phyloP scores from a whole-genome alignment of 2,888 invertebrate species.

The Selenia dentaria region DNA sequence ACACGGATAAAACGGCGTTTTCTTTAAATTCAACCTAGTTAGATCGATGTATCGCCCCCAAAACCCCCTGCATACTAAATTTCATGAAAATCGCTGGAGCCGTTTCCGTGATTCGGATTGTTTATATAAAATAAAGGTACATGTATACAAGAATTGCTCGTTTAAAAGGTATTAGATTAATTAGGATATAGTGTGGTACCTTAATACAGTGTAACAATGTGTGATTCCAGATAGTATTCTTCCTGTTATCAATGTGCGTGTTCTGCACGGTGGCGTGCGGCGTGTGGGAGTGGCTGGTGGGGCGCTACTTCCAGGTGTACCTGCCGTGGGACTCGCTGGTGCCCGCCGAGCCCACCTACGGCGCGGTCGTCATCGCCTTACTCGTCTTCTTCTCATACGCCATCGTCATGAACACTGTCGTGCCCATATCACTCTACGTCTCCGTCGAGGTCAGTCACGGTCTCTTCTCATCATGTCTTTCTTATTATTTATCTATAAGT shows the following conservation, averaged over 20 bases:
- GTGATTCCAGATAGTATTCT: conserved; percentile 95
- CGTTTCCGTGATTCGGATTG: too few relatives aligned
- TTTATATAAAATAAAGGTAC: too few relatives aligned
- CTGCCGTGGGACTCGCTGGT: conserved; percentile 98
- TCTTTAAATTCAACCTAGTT: too few relatives aligned
- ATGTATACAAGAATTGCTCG: too few relatives aligned
- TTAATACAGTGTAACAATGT: neutral
- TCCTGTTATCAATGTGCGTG: conserved; percentile 98
- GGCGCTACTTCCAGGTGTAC: conserved; percentile 94
- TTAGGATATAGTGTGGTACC: too few relatives aligned
- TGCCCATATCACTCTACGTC: conserved; percentile 99
- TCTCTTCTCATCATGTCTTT: neutral
- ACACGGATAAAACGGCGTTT: too few relatives aligned
- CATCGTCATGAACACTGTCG: conserved; percentile 99
- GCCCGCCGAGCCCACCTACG: conserved; percentile 91
- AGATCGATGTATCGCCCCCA: too few relatives aligned
- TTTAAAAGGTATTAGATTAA: too few relatives aligned
- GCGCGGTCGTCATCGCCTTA: conserved; percentile 96
- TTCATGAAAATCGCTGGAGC: too few relatives aligned
- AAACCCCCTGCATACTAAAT: too few relatives aligned
- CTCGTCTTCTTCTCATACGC: conserved; percentile 99
- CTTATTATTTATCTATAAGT: too few relatives aligned
- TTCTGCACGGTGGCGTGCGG: conserved; percentile 99
- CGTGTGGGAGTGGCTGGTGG: conserved; percentile 98
- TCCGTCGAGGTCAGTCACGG: conserved; percentile 90